A percentile compares a stretch with the other conserved stretches of the same genome.
Conservation (phyloP, 2,113 vertebrate species). For the Coptodon bakossiorum region DNA sequence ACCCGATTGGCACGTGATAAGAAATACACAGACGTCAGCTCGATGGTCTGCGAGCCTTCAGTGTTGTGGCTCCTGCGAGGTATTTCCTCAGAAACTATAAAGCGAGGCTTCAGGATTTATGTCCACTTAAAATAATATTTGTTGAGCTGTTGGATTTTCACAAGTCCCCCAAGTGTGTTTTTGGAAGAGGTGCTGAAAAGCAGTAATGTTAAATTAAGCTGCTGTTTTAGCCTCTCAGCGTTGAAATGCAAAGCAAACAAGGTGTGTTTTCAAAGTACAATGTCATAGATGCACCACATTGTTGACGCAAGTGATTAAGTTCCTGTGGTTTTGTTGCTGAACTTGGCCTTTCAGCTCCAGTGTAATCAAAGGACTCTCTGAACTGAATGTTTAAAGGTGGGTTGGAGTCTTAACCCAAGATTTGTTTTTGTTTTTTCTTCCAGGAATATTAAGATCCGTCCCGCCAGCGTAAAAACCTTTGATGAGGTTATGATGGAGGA, state of each 20-base stretch:
- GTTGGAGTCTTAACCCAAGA: not conserved
- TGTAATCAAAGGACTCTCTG: not conserved
- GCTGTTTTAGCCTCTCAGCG: slow-evolving; percentile 34
- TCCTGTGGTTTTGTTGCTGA: slow-evolving; percentile 26
- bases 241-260: slow-evolving; percentile 49
- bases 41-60: not conserved
- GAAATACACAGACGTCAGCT: slow-evolving; percentile 6
- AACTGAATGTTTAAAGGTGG: not conserved
- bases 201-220: slow-evolving; percentile 35
- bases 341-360: not conserved
- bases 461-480: slow-evolving; percentile 85
- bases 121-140: slow-evolving; percentile 69
- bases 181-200: slow-evolving; percentile 64
- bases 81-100: slow-evolving; percentile 54
- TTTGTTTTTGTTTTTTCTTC: not conserved
- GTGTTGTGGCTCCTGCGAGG: slow-evolving; percentile 47
- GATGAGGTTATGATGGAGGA: slow-evolving; percentile 82
- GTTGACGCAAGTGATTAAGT: slow-evolving; percentile 47
- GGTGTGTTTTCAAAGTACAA: slow-evolving; percentile 40
- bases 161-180: slow-evolving; percentile 48
- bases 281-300: slow-evolving; percentile 17
- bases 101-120: slow-evolving; percentile 49
- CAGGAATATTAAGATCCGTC: slow-evolving; percentile 80
- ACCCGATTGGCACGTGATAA: slow-evolving; percentile 44
- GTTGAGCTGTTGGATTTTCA: slow-evolving; percentile 59